Base-by-base conservation (phyloP, 2,797 vertebrate species). In the Aphelocoma californica region DNA sequence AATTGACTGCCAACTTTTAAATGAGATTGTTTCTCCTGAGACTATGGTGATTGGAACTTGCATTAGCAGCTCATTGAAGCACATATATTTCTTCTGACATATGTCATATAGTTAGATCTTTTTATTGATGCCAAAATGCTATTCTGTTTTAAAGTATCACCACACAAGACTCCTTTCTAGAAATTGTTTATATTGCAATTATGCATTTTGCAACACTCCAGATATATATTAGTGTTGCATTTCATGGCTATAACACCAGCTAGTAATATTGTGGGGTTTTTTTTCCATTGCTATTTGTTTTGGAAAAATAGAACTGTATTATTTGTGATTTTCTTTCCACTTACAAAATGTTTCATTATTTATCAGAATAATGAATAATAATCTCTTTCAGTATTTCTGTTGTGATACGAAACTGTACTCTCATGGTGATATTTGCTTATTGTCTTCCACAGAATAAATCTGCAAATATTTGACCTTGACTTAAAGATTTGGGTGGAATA, bases 1-100 rank as follows among this genome's bases (percentile, higher is more conserved):
- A 94, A 92, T 44, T 78, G 66, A 86, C 66, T 97, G 97, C 95
- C 95, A 96, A 81, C 25, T 97, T 97, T 95, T 96, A 96, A 97
- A 96, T 95, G 84, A 97, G 82, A 96, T 95, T 94, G 67, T 96
- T 96, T 89, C 96, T 95, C 94, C 42, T 69, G 92, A 96, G 96
- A 92, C 66, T 67, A 2, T 29, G 29, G 56, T 87, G 94, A 95
- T 84, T 95, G 81, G 77, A 94, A 90, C 57, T 86, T 83, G 82
- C 74, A 94, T 94, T 96, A 95, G 86, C 74, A 95, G 51, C 81
- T 95, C 71, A 57, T 69, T 67, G 95, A 93, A 83, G 71, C 57
- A 81, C 84, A 90, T 96, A 56, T 77, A 94, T 95, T 96, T 90
- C 53, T 88, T 91, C 51, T 92, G 95, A 92, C 86, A 70, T 85